Conservation (phyloP, 1,140 invertebrate genomes). For the Drosophila elegans region DNA sequence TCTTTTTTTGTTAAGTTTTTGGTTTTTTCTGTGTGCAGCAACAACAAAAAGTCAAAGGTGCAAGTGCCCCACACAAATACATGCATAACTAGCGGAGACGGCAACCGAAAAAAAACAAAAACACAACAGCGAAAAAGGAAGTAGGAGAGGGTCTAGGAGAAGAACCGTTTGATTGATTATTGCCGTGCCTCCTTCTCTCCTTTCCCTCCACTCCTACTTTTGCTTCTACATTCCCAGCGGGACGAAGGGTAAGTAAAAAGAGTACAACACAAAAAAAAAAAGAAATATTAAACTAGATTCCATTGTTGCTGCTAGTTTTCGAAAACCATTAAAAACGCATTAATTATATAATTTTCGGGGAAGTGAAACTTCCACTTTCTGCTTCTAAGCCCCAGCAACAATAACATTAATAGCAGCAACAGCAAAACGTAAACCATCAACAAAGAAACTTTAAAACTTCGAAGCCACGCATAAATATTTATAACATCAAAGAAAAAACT, state of each 20-base stretch:
- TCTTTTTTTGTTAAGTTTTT: constrained; percentile 21
- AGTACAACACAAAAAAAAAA: background rate
- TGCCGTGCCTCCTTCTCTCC: constrained; percentile 21
- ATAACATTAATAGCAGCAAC: constrained; percentile 15
- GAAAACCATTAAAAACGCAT: constrained; percentile 69
- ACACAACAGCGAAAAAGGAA: constrained; percentile 8
- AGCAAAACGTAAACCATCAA: constrained; percentile 75
- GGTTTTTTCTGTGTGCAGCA: constrained; percentile 16
- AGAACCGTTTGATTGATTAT: constrained; percentile 49
- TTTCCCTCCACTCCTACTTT: constrained; percentile 2
- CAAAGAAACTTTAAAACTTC: constrained; percentile 38
- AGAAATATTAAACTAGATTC: constrained; percentile 17
- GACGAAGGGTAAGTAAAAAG: constrained; percentile 29
- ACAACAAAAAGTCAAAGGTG: constrained; percentile 54
- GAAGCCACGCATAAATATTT: constrained; percentile 54
- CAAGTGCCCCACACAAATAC: constrained; percentile 51
- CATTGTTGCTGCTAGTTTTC: constrained; percentile 25
- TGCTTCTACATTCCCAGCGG: constrained; percentile 28
- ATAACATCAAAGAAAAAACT: constrained; percentile 20
- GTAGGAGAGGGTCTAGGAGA: constrained; percentile 1
- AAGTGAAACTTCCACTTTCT: constrained; percentile 80
- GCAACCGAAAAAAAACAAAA: constrained; percentile 1
- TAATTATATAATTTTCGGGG: constrained; percentile 74
- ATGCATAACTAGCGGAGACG: constrained; percentile 8
- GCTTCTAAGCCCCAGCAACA: constrained; percentile 57